Base-by-base conservation (phyloP, 2,888 invertebrate species). In the Caenorhabditis afra region DNA sequence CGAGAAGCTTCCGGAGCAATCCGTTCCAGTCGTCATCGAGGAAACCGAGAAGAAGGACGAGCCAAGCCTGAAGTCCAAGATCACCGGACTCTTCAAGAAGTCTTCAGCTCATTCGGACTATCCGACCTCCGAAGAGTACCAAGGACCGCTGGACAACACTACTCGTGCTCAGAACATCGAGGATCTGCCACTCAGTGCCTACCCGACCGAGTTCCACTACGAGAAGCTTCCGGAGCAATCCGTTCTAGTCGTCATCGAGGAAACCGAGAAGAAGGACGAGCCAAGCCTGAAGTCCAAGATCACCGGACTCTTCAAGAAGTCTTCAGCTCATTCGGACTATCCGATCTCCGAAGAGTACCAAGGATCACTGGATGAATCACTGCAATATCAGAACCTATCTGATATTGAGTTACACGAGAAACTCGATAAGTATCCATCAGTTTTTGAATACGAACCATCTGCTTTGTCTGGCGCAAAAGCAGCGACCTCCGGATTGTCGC, bases 71-170 rank as follows among this genome's bases (percentile, higher is more conserved):
- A 29, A 29, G 29, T 29, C 29, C 29, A 29, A 29, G 29, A 29
- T 29, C 29, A 29, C 29, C 29, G 29, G 29, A 29, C 29, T 29
- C 29, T 29, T 29, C 29, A 29, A 29, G 53, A 53, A 53, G 55
- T 66, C 74, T 16, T 55, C 77, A 2, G 79, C 84, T 49, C 83
- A 84, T 45, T 62, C 58, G 14, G 83, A 84, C 64, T 84, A 81
- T 55, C 84, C 84, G 44, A 57, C 53, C 16, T 67, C 70, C 57
- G 81, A 79, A 37, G 16, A 35, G 50, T 81, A 74, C 71, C 70
- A 70, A 41, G 70, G 82, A 18, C 76, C 82, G 16, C 18, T 81
- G 45, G 77, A 77, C 23, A 35, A 41, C 67, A 68, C 64, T 20
- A 45, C 49, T 11, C 58, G 75, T 18, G 29, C 50, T 39, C 64